A percentile compares a stretch with the other conserved stretches of the same genome.
phyloP scores from a whole-genome alignment of 2,113 vertebrate genomes.

The Lonchura striata region DNA sequence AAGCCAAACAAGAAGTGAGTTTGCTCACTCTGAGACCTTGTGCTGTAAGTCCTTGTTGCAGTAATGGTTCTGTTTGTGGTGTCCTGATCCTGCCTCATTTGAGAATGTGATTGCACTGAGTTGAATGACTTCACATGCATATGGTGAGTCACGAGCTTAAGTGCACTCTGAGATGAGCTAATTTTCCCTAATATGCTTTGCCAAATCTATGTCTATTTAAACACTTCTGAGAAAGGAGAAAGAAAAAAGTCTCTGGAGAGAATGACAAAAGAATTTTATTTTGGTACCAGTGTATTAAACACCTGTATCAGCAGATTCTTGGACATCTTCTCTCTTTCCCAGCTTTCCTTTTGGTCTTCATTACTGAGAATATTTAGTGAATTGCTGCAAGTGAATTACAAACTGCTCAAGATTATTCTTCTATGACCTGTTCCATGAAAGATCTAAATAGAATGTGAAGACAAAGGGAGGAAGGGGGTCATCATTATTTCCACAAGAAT shows the following conservation, averaged over 20 bases:
- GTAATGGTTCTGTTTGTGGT: neutral
- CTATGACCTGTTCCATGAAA: neutral
- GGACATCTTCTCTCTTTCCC: neutral
- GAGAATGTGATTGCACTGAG: neutral
- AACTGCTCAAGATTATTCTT: conserved; percentile 29
- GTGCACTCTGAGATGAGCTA: conserved; percentile 22
- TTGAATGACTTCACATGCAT: conserved; percentile 1
- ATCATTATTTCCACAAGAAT: neutral
- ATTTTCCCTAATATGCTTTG: conserved; percentile 21
- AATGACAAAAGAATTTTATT: conserved; percentile 37
- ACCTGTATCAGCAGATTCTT: neutral
- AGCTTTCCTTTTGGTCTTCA: conserved; percentile 8
- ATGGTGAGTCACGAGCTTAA: conserved; percentile 17
- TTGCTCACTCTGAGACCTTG: neutral
- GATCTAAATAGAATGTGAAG: neutral
- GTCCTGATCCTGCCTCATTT: neutral
- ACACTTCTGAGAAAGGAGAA: neutral
- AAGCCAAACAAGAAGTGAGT: neutral
- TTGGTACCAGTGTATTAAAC: neutral
- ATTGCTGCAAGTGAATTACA: conserved; percentile 1
- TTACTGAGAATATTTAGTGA: conserved; percentile 43
- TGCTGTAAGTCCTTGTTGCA: neutral
- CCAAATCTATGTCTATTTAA: conserved; percentile 26
- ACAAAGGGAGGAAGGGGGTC: neutral
- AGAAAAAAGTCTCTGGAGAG: neutral